Evolutionary conservation across 2,888 invertebrate species (phyloP).

Genomic region (Molanna angustata): DNA sequence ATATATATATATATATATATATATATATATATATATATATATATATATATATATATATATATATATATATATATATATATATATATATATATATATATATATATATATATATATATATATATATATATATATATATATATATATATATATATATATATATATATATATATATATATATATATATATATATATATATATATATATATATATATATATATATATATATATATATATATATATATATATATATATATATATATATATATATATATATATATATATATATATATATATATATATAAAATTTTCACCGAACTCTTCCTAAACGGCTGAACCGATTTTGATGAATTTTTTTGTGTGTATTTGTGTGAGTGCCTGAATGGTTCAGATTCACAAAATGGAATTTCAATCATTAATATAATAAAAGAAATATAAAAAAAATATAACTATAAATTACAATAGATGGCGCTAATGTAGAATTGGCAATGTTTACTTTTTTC

Average conservation of each 20-base stretch:
- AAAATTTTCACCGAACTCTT: no score
- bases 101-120: neutral
- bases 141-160: slow-evolving; percentile 18
- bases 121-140: neutral
- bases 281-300: no score
- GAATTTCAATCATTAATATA: no score
- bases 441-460: no score
- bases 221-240: slow-evolving; percentile 32
- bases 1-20: neutral
- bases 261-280: no score
- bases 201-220: slow-evolving; percentile 24
- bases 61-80: neutral
- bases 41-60: neutral
- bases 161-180: slow-evolving; percentile 30
- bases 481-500: no score
- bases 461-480: no score
- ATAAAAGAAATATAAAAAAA: no score
- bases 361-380: no score
- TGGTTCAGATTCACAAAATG: no score
- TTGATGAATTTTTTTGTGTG: no score
- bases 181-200: slow-evolving; percentile 28
- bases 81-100: neutral
- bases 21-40: neutral
- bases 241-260: slow-evolving; percentile 24
- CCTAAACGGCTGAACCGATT: no score